phyloP scores from a whole-genome alignment of 2,888 invertebrate genomes.

The Erebia ligea region DNA sequence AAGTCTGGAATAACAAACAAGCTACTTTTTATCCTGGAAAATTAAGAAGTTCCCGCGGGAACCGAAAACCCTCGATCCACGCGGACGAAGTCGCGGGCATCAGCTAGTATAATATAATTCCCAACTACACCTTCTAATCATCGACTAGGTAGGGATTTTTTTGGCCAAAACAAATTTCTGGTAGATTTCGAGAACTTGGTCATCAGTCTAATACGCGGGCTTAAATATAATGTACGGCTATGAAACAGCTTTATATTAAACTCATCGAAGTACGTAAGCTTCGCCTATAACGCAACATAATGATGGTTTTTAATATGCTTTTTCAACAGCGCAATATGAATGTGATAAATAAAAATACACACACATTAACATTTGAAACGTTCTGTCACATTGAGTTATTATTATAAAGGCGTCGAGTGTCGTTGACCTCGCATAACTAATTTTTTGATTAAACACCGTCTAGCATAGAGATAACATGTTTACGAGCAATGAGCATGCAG shows the following conservation, averaged over 20 bases:
- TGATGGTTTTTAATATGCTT: slow-evolving; percentile 19
- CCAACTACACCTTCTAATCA: too few species aligned
- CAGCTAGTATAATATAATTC: too few species aligned
- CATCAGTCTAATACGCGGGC: background rate
- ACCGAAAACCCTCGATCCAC: too few species aligned
- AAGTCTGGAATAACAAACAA: too few species aligned
- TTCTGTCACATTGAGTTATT: slow-evolving; percentile 32
- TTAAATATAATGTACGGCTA: background rate
- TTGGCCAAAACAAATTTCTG: background rate
- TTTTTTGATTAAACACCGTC: slow-evolving; percentile 43
- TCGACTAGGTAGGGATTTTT: background rate
- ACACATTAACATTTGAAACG: slow-evolving; percentile 30
- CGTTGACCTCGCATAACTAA: slow-evolving; percentile 43
- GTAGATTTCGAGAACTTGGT: background rate
- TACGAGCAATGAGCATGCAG: slow-evolving; percentile 27
- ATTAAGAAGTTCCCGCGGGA: too few species aligned
- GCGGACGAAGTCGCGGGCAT: too few species aligned
- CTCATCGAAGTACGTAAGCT: slow-evolving; percentile 16
- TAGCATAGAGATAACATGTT: slow-evolving; percentile 33
- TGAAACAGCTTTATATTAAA: slow-evolving; percentile 23
- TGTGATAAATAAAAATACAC: slow-evolving; percentile 31
- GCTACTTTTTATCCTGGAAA: too few species aligned
- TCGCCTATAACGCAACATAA: slow-evolving; percentile 22
- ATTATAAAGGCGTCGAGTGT: slow-evolving; percentile 35
- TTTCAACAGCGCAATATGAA: slow-evolving; percentile 19